These are phyloP conservation scores for Mola mola DNA, from an alignment of 2,113 vertebrate species.

Conservation along the genomic window DNA sequence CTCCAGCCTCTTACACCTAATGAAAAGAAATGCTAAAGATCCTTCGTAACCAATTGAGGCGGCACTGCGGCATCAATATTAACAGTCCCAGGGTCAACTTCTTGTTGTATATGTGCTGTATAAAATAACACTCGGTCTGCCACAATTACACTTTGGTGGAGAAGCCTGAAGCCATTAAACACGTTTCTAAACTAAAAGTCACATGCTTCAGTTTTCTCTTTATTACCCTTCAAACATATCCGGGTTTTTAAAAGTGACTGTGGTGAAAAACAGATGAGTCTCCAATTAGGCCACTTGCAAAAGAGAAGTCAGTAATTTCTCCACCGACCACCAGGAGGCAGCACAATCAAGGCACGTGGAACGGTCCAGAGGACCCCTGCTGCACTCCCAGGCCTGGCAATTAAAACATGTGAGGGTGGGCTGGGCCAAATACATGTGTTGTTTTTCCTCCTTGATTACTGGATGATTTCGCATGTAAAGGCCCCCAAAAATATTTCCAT, in stretches of 20 bases:
- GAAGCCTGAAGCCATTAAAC: not conserved
- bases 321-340: slow-evolving; percentile 53
- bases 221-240: no score
- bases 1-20: not conserved
- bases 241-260: no score
- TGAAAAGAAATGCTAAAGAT: not conserved
- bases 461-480: not conserved
- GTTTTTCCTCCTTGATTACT: not conserved
- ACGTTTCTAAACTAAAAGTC: no score
- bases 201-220: no score
- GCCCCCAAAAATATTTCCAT: not conserved
- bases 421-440: no score
- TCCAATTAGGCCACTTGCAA: no score
- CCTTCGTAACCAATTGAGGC: no score
- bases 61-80: not conserved
- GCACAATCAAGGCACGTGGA: slow-evolving; percentile 69
- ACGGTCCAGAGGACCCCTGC: no score
- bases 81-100: not conserved
- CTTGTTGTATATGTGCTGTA: no score
- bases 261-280: no score
- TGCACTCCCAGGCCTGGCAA: no score
- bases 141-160: not conserved
- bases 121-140: not conserved
- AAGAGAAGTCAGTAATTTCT: not conserved
- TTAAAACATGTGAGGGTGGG: no score